Evolutionary conservation across 2,113 vertebrate species (phyloP).

Genomic region (Cavia aperea): DNA sequence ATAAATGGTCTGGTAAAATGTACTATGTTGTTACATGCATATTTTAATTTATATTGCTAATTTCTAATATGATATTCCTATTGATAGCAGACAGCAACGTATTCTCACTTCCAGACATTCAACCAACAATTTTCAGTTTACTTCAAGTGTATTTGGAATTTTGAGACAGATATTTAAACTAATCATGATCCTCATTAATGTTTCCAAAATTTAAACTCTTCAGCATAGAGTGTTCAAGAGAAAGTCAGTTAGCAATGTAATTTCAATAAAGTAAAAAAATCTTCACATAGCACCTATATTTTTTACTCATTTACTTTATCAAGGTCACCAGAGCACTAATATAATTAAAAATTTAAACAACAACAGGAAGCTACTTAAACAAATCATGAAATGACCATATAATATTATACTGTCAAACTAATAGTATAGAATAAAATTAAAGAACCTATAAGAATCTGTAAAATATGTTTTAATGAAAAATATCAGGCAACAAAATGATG

Average conservation of each 20-base stretch:
- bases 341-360: slow-evolving; percentile 17
- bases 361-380: not conserved
- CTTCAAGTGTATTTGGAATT: not conserved
- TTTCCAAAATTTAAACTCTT: slow-evolving; percentile 17
- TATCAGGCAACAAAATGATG: slow-evolving; percentile 1
- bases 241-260: not conserved
- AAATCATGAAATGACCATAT: not conserved
- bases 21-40: not conserved
- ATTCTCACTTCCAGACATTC: not conserved
- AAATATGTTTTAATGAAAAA: not conserved
- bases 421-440: slow-evolving; percentile 10
- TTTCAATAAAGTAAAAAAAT: not conserved
- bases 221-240: not conserved
- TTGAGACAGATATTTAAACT: not conserved
- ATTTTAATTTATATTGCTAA: slow-evolving; percentile 18
- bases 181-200: not conserved
- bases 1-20: not conserved
- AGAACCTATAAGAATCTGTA: not conserved
- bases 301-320: slow-evolving; percentile 28
- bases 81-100: not conserved
- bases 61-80: not conserved
- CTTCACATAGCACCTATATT: not conserved
- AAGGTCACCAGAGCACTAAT: not conserved
- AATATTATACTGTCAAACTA: not conserved
- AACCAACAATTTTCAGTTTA: not conserved